Base-by-base conservation (phyloP, 2,888 invertebrate genomes). In the Drosophila ezoana region DNA sequence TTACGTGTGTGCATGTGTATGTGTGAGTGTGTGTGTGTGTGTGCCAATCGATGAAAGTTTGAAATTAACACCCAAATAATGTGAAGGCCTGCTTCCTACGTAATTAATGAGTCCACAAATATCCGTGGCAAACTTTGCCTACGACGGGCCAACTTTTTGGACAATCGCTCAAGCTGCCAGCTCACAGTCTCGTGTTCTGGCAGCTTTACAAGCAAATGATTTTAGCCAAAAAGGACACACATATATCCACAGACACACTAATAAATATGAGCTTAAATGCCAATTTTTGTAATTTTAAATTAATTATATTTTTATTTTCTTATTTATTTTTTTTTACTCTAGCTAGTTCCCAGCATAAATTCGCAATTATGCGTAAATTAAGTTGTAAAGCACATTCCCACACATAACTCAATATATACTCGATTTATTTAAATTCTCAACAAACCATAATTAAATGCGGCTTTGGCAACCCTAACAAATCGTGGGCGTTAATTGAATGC, bases 1-100 rank as follows among this genome's bases (percentile, higher is more conserved):
- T 61, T 62, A 28, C 1, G 4, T 10, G 35, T 11, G 13, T 14
- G 11, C 4, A 8, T 51, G 6, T 28, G 32, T 56, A 6, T 59
- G 47, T 47, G 44, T 72, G 56, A 59, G 14, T 56, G 8, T 59
- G 47, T 47, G 44, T 72, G 56, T 61, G 14, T 37, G 11, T 41
- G 60, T 57, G 60, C 45, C 73, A 68, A 79, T 85, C 88, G 86
- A 84, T 84, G 80, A 88, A 84, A 84, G 83, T 84, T 84, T 88
- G 83, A 84, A 84, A 84, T 88, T 86, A 84, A 84, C 83, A 84
- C 88, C 83, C 68, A 72, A 84, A 86, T 73, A 73, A 71, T 69
- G 80, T 63, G 61, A 51, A 63, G 48, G 20, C 41, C 35, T 33
- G 28, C 58, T 58, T 62, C 57, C 68, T 79, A 75, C 87, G 87